Evolutionary conservation across 2,888 invertebrate species (phyloP).

Genomic region (Boloria euphrosyne): DNA sequence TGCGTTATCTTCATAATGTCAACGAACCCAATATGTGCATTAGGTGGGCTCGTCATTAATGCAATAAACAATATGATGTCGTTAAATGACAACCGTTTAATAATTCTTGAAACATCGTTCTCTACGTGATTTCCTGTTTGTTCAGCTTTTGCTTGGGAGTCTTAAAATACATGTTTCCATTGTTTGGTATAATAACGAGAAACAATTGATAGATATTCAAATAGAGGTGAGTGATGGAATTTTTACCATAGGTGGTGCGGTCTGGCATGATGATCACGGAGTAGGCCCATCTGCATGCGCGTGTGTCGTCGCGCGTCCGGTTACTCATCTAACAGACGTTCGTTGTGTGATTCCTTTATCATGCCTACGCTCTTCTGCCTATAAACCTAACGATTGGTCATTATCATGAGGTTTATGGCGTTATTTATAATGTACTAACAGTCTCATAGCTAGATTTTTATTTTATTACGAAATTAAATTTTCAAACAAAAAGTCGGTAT

Average conservation of each 20-base stretch:
- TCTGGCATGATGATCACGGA: conserved; percentile 76
- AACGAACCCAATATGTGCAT: conserved; percentile 42
- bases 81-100: conserved; percentile 51
- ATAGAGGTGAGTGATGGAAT: conserved; percentile 73
- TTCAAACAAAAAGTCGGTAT: not conserved
- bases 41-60: conserved; percentile 39
- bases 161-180: conserved; percentile 58
- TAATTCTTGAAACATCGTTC: conserved; percentile 61
- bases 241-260: conserved; percentile 73
- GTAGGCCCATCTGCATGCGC: conserved; percentile 71
- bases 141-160: conserved; percentile 57
- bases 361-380: conserved; percentile 2
- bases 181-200: conserved; percentile 70
- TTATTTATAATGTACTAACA: not conserved
- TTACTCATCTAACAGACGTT: conserved; percentile 71
- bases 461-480: not conserved
- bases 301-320: conserved; percentile 71
- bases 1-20: conserved; percentile 35
- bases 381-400: conserved; percentile 6
- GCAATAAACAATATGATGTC: conserved; percentile 39
- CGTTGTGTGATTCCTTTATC: conserved; percentile 58
- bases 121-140: conserved; percentile 74
- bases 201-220: conserved; percentile 71
- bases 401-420: not conserved
- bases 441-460: too few species aligned